phyloP scores from a whole-genome alignment of 2,797 vertebrate genomes.

The Triplophysa yarkandensis region DNA sequence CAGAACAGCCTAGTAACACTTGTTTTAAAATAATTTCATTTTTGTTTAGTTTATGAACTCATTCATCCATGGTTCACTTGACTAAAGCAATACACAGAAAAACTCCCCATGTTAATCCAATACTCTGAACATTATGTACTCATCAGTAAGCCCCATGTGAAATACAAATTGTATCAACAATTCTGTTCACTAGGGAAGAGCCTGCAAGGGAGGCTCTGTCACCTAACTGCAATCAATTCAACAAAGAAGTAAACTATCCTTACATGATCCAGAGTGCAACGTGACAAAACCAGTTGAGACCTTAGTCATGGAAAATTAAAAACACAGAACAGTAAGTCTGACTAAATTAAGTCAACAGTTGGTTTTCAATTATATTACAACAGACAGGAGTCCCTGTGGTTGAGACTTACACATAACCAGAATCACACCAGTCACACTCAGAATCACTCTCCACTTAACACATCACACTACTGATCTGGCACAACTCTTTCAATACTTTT shows the following conservation, averaged over 20 bases:
- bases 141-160: conserved; percentile 5
- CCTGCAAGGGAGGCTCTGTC: conserved; percentile 15
- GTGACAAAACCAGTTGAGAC: background rate
- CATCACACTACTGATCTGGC: background rate
- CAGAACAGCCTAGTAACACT: too few species aligned
- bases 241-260: background rate
- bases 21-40: too few species aligned
- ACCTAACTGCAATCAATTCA: conserved; percentile 17
- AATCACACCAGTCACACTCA: background rate
- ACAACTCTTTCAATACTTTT: background rate
- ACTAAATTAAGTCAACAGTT: background rate
- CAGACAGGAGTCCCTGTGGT: background rate
- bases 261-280: conserved; percentile 13
- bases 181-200: conserved; percentile 11
- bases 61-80: too few species aligned
- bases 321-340: background rate
- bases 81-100: conserved; percentile 2
- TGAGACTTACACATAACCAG: background rate
- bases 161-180: conserved; percentile 35
- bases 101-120: background rate
- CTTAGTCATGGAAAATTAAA: background rate
- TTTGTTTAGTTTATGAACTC: background rate
- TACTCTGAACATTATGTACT: conserved; percentile 28
- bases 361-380: conserved; percentile 14
- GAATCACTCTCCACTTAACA: background rate